These are phyloP conservation scores for Zaprionus tsacasi DNA, from an alignment of 1,140 invertebrate genomes.

Conservation along the genomic window DNA sequence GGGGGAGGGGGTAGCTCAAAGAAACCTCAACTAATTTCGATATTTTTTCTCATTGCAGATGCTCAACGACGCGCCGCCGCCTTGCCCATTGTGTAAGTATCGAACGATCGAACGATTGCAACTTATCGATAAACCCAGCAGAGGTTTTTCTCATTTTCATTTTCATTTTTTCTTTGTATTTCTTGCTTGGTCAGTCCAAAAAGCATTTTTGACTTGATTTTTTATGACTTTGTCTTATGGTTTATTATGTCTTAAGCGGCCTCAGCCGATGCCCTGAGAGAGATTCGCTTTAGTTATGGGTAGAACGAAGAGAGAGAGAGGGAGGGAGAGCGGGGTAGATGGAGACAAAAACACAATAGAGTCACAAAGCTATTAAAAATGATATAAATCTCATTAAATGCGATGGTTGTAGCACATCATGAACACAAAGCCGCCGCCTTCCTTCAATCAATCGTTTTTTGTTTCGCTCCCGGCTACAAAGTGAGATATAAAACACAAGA, in stretches of 20 bases:
- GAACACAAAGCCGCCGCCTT: slow-evolving; percentile 54
- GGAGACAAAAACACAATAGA: slow-evolving; percentile 63
- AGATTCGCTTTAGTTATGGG: slow-evolving; percentile 55
- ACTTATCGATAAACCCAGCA: slow-evolving; percentile 6
- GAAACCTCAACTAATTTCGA: slow-evolving; percentile 8
- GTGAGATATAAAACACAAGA: slow-evolving; percentile 34
- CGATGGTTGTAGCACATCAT: slow-evolving; percentile 77
- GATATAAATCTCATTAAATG: slow-evolving; percentile 81
- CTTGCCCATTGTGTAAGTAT: slow-evolving; percentile 36
- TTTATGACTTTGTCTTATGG: slow-evolving; percentile 32
- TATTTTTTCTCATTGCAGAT: slow-evolving; percentile 40
- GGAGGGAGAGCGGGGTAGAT: background rate
- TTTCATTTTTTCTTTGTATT: background rate
- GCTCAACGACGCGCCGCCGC: slow-evolving; percentile 4
- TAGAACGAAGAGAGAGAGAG: background rate
- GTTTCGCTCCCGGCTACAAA: slow-evolving; percentile 68
- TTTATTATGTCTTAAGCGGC: slow-evolving; percentile 28
- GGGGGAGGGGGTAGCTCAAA: background rate
- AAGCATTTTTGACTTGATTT: slow-evolving; percentile 66
- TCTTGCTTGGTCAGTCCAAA: background rate
- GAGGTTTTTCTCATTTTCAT: background rate
- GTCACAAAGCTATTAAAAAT: slow-evolving; percentile 81
- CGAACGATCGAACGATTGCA: slow-evolving; percentile 26
- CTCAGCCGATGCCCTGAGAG: slow-evolving; percentile 41
- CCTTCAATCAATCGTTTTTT: slow-evolving; percentile 77